Evolutionary conservation across 2,113 vertebrate genomes (phyloP).

Genomic region (Casuarius casuarius): DNA sequence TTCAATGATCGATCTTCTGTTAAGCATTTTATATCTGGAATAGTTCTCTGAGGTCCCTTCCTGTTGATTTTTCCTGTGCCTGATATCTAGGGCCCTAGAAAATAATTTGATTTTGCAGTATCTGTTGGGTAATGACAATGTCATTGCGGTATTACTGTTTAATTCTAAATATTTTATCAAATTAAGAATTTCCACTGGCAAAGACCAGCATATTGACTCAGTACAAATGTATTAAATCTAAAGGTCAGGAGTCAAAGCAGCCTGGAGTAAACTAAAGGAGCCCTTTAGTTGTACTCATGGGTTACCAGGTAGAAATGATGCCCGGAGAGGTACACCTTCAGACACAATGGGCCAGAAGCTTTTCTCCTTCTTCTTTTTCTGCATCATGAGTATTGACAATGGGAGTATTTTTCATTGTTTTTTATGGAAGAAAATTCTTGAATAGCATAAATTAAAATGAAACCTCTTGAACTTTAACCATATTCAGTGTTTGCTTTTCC

Average conservation of each 20-base stretch:
- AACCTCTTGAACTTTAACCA: background rate
- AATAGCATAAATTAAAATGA: background rate
- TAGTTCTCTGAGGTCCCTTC: background rate
- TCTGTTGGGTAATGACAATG: background rate
- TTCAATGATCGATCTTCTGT: background rate
- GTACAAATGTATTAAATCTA: background rate
- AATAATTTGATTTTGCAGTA: background rate
- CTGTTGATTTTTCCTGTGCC: background rate
- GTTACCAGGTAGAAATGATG: background rate
- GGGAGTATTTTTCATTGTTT: background rate
- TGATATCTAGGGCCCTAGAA: background rate
- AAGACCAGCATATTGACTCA: background rate
- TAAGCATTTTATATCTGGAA: background rate
- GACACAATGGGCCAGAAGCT: background rate
- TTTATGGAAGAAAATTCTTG: background rate
- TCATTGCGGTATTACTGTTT: background rate
- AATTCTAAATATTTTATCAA: background rate
- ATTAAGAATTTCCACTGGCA: background rate
- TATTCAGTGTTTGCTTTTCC: background rate
- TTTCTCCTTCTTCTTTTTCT: background rate
- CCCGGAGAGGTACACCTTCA: too few species aligned
- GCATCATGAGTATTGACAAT: rapidly evolving
- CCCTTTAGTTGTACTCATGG: background rate
- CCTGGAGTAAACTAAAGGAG: background rate
- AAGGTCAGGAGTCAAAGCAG: background rate